Evolutionary conservation across 2,888 invertebrate genomes (phyloP), one percentile per base, ranked within the genome.

Genomic region (Andrena camellia): DNA sequence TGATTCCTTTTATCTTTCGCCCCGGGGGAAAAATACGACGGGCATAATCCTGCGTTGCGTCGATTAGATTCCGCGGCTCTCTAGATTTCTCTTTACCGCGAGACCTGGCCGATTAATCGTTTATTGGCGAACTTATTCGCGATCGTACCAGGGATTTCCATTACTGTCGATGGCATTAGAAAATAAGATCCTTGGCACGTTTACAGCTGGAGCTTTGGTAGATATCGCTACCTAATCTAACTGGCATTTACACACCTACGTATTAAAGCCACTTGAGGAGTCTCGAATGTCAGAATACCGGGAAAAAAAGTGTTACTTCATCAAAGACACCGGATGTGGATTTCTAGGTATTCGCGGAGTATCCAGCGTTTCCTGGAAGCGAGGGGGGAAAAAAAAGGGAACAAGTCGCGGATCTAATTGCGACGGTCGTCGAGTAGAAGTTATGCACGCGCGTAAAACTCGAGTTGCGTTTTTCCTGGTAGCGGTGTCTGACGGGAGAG

Each of bases 401-500:
- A 6, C 2, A 29, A 57, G 17, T 8, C 42, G 23, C 17, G 33
- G 31, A 13, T 54, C 63, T 31, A 10, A 23, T 54, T 67, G 35
- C 26, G 62, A 48, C 63, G 8, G 50, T 4, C 31, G 50, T 23
- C 29, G 31, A 52, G 31, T 20, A 1, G 33, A 1, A 33, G 52
- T n/a, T 23, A 50, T 57, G 48, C 48, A 35, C 71, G 20, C 54
- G n/a, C 20, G 62, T 33, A 35, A 74, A 13, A n/a, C n/a, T 33
- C 20, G 52, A 3, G 10, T 35, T 35, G 69, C 63, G 33, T 60
- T 72, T 74, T 85, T 86, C 84, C 69, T 17, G 71, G 80, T 80
- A 87, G 42, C 67, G 64, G 70, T 79, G 74, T 76, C 79, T 66
- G 71, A 8, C 74, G 35, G 17, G 29, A 59, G 31, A 59, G 31